Percentiles rank a stretch among this genome's conserved stretches.
These are phyloP conservation scores for Agriotes lineatus DNA, from an alignment of 2,888 invertebrate genomes.

Conservation along the genomic window DNA sequence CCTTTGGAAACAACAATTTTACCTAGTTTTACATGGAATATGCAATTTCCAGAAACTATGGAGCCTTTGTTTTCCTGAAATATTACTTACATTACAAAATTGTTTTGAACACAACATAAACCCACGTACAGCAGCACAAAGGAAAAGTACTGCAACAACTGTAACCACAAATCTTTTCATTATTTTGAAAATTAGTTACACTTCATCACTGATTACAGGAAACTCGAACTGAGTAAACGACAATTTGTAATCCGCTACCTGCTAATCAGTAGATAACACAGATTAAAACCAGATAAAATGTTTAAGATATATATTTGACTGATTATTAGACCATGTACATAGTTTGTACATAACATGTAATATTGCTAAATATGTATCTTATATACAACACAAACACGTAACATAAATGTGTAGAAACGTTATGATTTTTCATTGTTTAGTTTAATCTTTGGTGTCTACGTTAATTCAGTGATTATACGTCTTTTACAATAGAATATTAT, in stretches of 20 bases:
- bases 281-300: no score
- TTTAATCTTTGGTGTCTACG: slow-evolving; percentile 34
- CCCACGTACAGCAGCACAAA: neutral
- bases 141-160: neutral
- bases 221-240: no score
- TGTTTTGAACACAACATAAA: slow-evolving; percentile 6
- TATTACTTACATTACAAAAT: slow-evolving; percentile 19
- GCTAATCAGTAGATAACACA: no score
- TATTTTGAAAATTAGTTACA: neutral
- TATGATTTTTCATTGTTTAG: slow-evolving; percentile 25
- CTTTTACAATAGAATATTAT: no score
- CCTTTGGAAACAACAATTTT: no score
- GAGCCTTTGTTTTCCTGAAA: neutral
- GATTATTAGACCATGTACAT: slow-evolving; percentile 48
- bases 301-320: slow-evolving; percentile 40
- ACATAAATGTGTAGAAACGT: slow-evolving; percentile 24
- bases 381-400: slow-evolving; percentile 42
- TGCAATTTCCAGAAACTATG: no score
- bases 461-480: neutral
- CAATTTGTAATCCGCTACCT: no score
- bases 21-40: no score
- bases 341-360: slow-evolving; percentile 43
- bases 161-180: neutral
- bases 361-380: slow-evolving; percentile 46
- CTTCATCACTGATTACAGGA: no score